A percentile compares a stretch with the other conserved stretches of the same genome.
These are phyloP conservation scores for Verasper variegatus DNA, from an alignment of 2,113 vertebrate species.

Conservation along the genomic window DNA sequence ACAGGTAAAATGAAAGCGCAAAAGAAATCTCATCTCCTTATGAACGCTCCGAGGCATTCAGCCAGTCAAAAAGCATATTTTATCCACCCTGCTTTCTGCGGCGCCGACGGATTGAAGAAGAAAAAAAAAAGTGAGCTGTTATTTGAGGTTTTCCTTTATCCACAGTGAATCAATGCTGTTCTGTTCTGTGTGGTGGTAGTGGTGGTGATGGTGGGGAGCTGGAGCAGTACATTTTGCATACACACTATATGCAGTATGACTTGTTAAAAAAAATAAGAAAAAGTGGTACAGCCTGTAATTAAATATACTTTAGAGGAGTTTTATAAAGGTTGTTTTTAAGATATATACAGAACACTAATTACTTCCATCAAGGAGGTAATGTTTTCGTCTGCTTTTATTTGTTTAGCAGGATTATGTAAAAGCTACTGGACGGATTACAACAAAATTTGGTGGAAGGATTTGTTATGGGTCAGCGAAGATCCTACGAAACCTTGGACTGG, in stretches of 20 bases:
- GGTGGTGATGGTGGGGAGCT: neutral
- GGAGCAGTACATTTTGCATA: slow-evolving; percentile 41
- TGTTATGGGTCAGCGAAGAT: too few relatives aligned
- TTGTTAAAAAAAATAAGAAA: too few relatives aligned
- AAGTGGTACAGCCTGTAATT: too few relatives aligned
- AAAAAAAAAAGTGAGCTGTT: slow-evolving; percentile 42
- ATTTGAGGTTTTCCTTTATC: slow-evolving; percentile 73
- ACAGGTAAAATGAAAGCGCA: slow-evolving; percentile 83
- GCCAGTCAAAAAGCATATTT: slow-evolving; percentile 63
- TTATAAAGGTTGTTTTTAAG: too few relatives aligned
- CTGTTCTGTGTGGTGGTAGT: slow-evolving; percentile 10
- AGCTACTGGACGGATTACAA: too few relatives aligned
- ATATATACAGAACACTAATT: too few relatives aligned
- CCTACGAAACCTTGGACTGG: too few relatives aligned
- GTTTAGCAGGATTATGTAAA: too few relatives aligned
- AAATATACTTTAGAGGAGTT: too few relatives aligned
- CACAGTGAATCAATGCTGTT: slow-evolving; percentile 70
- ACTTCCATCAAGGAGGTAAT: too few relatives aligned
- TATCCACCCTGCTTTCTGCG: slow-evolving; percentile 53
- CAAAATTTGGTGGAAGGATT: too few relatives aligned
- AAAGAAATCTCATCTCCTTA: slow-evolving; percentile 83
- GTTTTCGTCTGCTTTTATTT: too few relatives aligned
- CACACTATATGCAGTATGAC: slow-evolving; percentile 14
- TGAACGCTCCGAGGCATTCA: slow-evolving; percentile 79
- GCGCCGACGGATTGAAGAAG: slow-evolving; percentile 50